These are phyloP conservation scores for Drosophila ananassae DNA, from an alignment of 1,140 invertebrate genomes.

Conservation along the genomic window DNA sequence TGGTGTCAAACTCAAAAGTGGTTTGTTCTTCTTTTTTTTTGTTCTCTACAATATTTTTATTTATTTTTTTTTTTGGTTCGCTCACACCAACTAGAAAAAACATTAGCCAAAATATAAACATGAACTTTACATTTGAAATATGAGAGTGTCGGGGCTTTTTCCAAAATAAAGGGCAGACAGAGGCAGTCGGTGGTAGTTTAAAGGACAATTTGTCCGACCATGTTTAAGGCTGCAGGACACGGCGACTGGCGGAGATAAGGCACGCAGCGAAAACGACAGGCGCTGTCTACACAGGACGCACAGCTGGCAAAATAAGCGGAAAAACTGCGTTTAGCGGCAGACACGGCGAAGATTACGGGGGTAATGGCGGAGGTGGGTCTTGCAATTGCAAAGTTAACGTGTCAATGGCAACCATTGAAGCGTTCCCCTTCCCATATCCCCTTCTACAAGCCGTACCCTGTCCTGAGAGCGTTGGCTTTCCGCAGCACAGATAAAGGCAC, in stretches of 20 bases:
- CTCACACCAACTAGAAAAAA: constrained; percentile 61
- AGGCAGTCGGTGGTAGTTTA: constrained; percentile 43
- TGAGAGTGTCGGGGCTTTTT: constrained; percentile 47
- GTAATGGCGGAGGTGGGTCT: constrained; percentile 10
- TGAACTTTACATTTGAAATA: constrained; percentile 75
- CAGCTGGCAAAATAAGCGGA: constrained; percentile 70
- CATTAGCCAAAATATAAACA: constrained; percentile 83
- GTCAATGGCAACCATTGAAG: constrained; percentile 75
- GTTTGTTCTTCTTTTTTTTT: constrained; percentile 60
- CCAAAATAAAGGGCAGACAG: neutral
- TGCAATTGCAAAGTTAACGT: constrained; percentile 80
- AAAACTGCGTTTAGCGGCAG: constrained; percentile 73
- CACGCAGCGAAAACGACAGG: constrained; percentile 59
- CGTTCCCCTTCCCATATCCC: constrained; percentile 2
- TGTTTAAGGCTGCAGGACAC: constrained; percentile 52
- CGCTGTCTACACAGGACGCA: constrained; percentile 68
- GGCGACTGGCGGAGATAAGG: constrained; percentile 71
- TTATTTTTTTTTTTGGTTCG: constrained; percentile 29
- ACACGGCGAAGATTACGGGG: constrained; percentile 38
- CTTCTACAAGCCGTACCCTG: neutral
- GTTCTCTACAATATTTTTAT: constrained; percentile 34
- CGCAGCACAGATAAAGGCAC: constrained; percentile 60
- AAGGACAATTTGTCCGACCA: constrained; percentile 36
- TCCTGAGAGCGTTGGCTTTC: neutral
- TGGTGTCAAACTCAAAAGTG: constrained; percentile 83